Base-by-base conservation (phyloP, 2,113 vertebrate species). In the Acrocephalus arundinaceus region DNA sequence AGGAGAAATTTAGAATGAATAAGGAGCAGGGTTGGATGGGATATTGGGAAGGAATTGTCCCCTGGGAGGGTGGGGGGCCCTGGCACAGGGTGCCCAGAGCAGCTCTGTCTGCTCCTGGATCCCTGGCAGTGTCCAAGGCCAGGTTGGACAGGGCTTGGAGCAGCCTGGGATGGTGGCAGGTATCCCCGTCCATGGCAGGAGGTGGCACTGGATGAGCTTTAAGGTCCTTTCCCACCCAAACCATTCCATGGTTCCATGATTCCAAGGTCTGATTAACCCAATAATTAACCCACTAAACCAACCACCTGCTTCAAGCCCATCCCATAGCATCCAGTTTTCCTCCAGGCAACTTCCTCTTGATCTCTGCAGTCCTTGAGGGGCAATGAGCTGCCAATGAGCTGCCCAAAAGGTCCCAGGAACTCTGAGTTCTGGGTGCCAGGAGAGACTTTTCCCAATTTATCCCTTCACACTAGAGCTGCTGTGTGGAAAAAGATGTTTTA, bases 131-230 rank as follows among this genome's bases (percentile, higher is more conserved):
- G 68, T 0, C 77, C 77, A 39, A 67, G 61, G 15, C 61, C 70
- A 33, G 77, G 52, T 0, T 80, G 35, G 85, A 12, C 0, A 0
- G 22, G 59, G 27, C 6, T 74, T 9, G 45, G 61, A 66, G 37
- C 33, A 20, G 0, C 37, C 23, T 89, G 70, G 70, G 46, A 4
- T 0, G 1, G 54, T 21, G 46, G 54, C 0, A 82, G 11, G 4
- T n/a, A 54, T 59, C 33, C 27, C 61, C 52, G 46, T 6, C 17
- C 27, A 6, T 15, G 39, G 39, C 46, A 61, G 31, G 13, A 25
- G 7, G 11, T 14, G 23, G 19, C 0, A 20, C 1, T 0, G 4
- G 13, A 10, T 61, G 46, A 1, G 0, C 0, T 68, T 54, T n/a
- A 7, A 27, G 7, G 24, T 41, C n/a, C 23, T 24, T 83, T 68